Percentiles rank a stretch among this genome's conserved stretches.
Conservation (phyloP, 2,797 vertebrate genomes). For the Crax fasciolata region DNA sequence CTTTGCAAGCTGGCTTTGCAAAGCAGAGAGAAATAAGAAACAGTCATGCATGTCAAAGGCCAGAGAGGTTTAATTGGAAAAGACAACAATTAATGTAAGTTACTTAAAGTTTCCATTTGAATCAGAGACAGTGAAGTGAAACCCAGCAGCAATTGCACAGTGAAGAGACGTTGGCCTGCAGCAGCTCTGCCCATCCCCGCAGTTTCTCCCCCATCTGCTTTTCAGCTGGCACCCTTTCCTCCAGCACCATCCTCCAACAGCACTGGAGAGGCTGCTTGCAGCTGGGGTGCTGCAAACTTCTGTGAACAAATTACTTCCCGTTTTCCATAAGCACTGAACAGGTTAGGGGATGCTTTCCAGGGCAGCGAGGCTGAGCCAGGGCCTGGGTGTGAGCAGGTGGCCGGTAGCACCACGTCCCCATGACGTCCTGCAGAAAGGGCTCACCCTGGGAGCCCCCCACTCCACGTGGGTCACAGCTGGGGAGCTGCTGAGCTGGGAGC, state of each 20-base stretch:
- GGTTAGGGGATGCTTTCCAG: not conserved
- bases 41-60: constrained; percentile 18
- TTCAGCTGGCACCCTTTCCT: not conserved
- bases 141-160: not conserved
- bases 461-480: not conserved
- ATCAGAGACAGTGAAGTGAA: constrained; percentile 12
- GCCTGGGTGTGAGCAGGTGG: not conserved
- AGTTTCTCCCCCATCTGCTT: not conserved
- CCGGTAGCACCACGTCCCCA: not conserved
- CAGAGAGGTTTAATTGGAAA: constrained; percentile 51
- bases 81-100: constrained; percentile 43
- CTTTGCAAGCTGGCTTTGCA: constrained; percentile 3
- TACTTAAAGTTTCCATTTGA: constrained; percentile 41
- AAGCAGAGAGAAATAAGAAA: constrained; percentile 18
- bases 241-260: not conserved
- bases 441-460: not conserved
- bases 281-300: not conserved
- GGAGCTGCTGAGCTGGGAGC: not conserved
- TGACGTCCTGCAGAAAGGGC: not conserved
- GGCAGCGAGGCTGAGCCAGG: not conserved
- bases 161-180: not conserved
- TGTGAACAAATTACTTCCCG: not conserved
- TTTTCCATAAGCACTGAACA: not conserved
- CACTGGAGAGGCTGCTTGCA: not conserved
- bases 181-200: not conserved